Percentiles rank a stretch among this genome's conserved stretches.
Conservation (phyloP, 1,140 invertebrate species). For the Vollenhovia emeryi region DNA sequence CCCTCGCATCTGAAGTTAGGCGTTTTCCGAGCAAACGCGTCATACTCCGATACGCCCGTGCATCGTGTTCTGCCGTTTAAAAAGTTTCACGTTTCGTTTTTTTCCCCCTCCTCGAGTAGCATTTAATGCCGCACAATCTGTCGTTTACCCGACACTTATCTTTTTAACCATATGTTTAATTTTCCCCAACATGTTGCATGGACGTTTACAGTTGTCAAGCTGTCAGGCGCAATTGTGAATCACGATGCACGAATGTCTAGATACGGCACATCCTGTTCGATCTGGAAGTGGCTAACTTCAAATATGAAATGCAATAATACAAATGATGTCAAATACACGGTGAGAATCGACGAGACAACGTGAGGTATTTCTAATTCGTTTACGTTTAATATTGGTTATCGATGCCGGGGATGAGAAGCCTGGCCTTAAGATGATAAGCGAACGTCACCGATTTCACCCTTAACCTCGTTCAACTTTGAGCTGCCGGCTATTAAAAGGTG, state of each 20-base stretch:
- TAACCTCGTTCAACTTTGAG: neutral
- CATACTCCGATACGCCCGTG: no score
- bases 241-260: neutral
- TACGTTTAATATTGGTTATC: neutral
- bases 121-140: neutral
- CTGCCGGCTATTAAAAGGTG: neutral
- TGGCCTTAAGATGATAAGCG: neutral
- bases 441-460: neutral
- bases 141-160: neutral
- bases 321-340: neutral
- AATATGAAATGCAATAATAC: neutral
- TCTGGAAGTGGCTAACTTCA: neutral
- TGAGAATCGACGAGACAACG: neutral
- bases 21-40: neutral
- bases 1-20: neutral
- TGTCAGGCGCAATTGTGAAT: neutral
- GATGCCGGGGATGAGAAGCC: neutral
- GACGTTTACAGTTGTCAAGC: neutral
- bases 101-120: neutral
- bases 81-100: neutral
- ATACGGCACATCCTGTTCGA: neutral
- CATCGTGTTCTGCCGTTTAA: neutral
- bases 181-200: neutral
- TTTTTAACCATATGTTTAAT: constrained; percentile 3
- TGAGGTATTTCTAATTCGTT: neutral